Base-by-base conservation (phyloP, 1,140 invertebrate genomes). In the Drosophila lacteicornis region DNA sequence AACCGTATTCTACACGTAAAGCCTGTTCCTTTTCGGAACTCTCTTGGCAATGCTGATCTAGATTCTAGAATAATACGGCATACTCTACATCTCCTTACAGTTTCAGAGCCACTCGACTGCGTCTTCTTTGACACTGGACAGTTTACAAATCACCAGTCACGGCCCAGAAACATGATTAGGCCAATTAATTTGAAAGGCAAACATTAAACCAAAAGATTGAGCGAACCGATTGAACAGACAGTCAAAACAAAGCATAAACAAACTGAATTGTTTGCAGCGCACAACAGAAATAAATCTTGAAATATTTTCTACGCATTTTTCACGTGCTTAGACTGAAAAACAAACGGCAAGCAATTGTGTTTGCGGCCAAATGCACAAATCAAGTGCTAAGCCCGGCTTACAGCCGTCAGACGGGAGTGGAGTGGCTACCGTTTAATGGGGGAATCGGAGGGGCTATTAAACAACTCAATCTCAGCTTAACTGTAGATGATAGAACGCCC, bases 101-200 rank as follows among this genome's bases (percentile, higher is more conserved):
- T 53, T 53, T 2, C 3, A 36, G 3, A 53, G 27, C 19, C 11
- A 15, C 30, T 8, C 0, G 11, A 53, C 33, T 8, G 27, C 2
- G 8, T 15, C n/a, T 19, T 45, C 22, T 17, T 19, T n/a, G 13
- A 12, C 59, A 53, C 17, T 61, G 19, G 7, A 43, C 42, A 69
- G 45, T 51, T 70, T 51, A 12, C n/a, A 17, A 76, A 17, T 6
- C 45, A 17, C 51, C 30, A 47, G 43, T 56, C 62, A 75, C 70
- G 83, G 62, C 47, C 63, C 75, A 65, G 47, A 61, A 56, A 70
- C 80, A 82, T 62, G 70, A 66, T 80, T 80, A 73, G 67, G 70
- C 82, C 83, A 82, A 87, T 86, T 86, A 76, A 82, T 77, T 83
- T 79, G 27, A 61, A 61, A 66, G 50, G 43, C 63, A 74, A 75